Base-by-base conservation (phyloP, 2,113 vertebrate genomes). In the Suncus etruscus region DNA sequence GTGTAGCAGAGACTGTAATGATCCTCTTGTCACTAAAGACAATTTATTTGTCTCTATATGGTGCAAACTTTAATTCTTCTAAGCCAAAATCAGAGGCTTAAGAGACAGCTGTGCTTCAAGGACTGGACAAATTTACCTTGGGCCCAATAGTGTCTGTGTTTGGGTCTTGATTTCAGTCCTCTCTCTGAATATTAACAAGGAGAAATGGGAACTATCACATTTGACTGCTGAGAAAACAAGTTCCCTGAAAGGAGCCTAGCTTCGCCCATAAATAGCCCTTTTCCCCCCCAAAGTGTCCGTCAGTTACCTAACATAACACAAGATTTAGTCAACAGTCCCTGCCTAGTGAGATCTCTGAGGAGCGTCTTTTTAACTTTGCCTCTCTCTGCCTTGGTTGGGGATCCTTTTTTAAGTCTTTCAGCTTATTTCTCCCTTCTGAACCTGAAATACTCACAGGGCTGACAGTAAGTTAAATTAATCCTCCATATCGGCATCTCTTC, bases 381-480 rank as follows among this genome's bases (percentile, higher is more conserved):
- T 90, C 54, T 77, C 47, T 91, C 81, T 94, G 86, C 81, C 78
- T 89, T 75, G 31, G n/a, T 89, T 75, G 31, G n/a, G 25, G 54
- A 65, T 85, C 51, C 24, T 88, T 94, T 94, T 82, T 87, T 12
- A 84, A 77, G 54, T 66, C 82, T 91, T 68, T 85, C 75, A 65
- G 22, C 32, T 82, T 88, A 25, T 75, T 75, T 83, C 72, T 91
- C 63, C 32, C 4, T 0, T 91, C 66, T 86, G 70, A 96, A 82
- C 78, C 87, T 92, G 31, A 68, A 91, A 92, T 78, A 94, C 70
- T 58, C 75, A 85, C 75, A 39, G 83, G 79, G 80, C 48, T 96
- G 91, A 84, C 73, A 89, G n/a, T 54, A 69, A 50, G 83, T 90
- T 89, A 93, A 93, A 90, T 83, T 92, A 85, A 88, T 94, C 80